These are phyloP conservation scores for Pardalotus punctatus DNA, from an alignment of 2,113 vertebrate genomes.

Conservation along the genomic window DNA sequence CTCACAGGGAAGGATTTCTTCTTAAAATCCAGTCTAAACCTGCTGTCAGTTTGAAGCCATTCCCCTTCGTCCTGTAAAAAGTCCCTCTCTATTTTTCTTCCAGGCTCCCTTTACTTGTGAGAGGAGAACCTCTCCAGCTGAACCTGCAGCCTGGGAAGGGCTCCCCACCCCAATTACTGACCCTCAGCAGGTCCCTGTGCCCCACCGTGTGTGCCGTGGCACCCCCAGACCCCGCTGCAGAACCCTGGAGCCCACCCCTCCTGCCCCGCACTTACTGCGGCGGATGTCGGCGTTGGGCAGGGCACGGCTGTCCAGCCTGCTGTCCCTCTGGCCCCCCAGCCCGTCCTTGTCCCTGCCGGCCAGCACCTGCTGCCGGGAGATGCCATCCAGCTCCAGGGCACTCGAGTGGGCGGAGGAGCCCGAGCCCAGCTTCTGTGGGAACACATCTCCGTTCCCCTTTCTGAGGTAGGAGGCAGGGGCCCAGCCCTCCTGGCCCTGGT, in stretches of 20 bases:
- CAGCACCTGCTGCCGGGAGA: constrained; percentile 76
- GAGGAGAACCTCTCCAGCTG: not conserved
- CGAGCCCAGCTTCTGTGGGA: constrained; percentile 79
- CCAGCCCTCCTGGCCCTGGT: constrained; percentile 95
- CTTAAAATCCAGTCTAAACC: not conserved
- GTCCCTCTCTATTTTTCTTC: not conserved
- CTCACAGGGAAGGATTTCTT: not conserved
- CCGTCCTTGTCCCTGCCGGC: constrained; percentile 75
- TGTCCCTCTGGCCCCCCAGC: constrained; percentile 75
- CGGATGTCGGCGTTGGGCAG: constrained; percentile 77
- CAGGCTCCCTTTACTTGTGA: not conserved
- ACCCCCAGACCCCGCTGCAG: not conserved
- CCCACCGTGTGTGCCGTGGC: not conserved
- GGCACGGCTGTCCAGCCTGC: constrained; percentile 62
- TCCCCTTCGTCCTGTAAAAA: not conserved
- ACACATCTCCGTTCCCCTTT: constrained; percentile 82
- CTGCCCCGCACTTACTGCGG: constrained; percentile 66
- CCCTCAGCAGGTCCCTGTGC: not conserved
- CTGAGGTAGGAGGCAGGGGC: constrained; percentile 95
- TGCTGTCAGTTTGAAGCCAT: not conserved
- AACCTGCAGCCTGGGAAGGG: not conserved
- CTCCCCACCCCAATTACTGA: not conserved
- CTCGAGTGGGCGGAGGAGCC: constrained; percentile 77
- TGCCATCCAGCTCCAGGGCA: constrained; percentile 85
- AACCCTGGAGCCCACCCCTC: not conserved